A percentile compares a stretch with the other conserved stretches of the same genome.
Evolutionary conservation across 2,888 invertebrate species (phyloP).

Genomic region (Ochlodes sylvanus): DNA sequence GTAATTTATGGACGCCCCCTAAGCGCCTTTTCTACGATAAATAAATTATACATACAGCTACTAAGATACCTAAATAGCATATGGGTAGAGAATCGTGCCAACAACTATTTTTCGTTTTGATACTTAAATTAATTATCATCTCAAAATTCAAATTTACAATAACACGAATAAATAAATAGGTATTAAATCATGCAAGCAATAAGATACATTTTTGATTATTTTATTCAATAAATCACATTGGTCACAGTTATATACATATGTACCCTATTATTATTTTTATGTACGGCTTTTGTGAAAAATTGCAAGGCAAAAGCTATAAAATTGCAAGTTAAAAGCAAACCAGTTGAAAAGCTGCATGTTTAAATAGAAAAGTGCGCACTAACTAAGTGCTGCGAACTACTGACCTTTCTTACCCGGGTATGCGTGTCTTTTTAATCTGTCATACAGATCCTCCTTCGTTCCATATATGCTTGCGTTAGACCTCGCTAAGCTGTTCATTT

Average conservation of each 20-base stretch:
- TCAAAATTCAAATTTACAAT: too few relatives aligned
- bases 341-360: constrained; percentile 54
- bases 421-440: constrained; percentile 97
- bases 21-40: constrained; percentile 4
- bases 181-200: too few relatives aligned
- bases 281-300: neutral
- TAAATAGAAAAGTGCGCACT: constrained; percentile 62
- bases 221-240: too few relatives aligned
- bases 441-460: constrained; percentile 97
- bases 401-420: constrained; percentile 97
- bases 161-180: too few relatives aligned
- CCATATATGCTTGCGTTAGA: constrained; percentile 97
- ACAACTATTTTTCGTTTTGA: too few relatives aligned
- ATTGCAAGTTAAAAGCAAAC: neutral
- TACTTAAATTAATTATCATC: too few relatives aligned
- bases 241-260: too few relatives aligned
- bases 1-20: too few relatives aligned
- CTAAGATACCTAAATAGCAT: too few relatives aligned
- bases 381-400: constrained; percentile 76
- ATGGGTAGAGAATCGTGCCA: too few relatives aligned
- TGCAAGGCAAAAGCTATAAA: neutral
- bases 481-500: constrained; percentile 96
- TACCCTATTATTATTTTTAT: too few relatives aligned
- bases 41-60: neutral
- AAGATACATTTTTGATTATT: too few relatives aligned